These are phyloP conservation scores for Heterotilapia buettikoferi DNA, from an alignment of 2,113 vertebrate genomes.

Conservation along the genomic window DNA sequence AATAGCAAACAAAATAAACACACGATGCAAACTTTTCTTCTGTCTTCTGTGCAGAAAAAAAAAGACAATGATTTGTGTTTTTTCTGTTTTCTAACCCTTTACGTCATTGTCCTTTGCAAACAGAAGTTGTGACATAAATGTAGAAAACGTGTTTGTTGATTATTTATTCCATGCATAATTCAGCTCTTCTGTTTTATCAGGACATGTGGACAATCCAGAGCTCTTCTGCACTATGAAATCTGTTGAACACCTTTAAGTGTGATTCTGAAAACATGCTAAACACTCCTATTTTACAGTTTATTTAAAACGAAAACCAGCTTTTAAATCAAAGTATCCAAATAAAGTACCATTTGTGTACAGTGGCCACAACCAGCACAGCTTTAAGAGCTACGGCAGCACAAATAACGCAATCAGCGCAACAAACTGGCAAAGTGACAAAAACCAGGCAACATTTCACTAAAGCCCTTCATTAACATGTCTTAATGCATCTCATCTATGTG, in stretches of 20 bases:
- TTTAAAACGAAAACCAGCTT: background rate
- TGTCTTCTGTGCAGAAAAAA: background rate
- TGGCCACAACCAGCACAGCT: background rate
- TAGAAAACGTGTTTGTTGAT: fast-evolving
- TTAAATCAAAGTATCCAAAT: background rate
- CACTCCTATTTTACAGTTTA: background rate
- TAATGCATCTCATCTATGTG: background rate
- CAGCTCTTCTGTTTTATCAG: background rate
- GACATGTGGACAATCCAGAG: background rate
- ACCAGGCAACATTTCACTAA: background rate
- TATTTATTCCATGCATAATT: background rate
- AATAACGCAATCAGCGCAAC: fast-evolving
- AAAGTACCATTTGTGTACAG: background rate
- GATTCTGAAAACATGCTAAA: background rate
- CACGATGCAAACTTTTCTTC: fast-evolving
- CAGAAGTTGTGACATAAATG: fast-evolving
- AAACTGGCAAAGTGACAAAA: background rate
- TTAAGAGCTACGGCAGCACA: background rate
- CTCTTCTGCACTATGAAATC: background rate
- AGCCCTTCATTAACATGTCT: background rate
- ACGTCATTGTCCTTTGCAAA: fast-evolving
- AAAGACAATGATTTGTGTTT: background rate
- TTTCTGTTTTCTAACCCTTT: background rate
- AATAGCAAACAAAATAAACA: fast-evolving
- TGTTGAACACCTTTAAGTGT: background rate